These are phyloP conservation scores for Clostera curtula DNA, from an alignment of 2,888 invertebrate species.

Conservation along the genomic window DNA sequence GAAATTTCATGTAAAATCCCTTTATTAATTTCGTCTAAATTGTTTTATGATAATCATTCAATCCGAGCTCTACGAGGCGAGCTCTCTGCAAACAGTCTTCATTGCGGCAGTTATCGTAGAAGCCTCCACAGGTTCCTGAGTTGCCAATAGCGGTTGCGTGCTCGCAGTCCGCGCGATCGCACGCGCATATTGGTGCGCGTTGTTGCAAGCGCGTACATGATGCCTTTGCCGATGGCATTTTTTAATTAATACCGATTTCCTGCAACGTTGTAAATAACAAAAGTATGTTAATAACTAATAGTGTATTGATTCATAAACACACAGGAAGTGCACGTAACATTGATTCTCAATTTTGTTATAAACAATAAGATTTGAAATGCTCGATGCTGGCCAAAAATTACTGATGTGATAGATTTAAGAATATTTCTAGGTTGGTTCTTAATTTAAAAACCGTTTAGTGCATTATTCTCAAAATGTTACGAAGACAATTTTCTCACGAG, in stretches of 20 bases:
- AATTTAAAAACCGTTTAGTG: no score
- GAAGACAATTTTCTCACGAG: constrained; percentile 63
- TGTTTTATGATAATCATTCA: constrained; percentile 30
- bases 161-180: constrained; percentile 20
- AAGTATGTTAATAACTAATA: background rate
- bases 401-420: no score
- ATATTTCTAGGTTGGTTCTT: no score
- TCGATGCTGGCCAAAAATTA: no score
- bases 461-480: constrained; percentile 49
- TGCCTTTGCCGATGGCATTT: constrained; percentile 5
- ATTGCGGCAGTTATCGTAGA: no score
- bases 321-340: no score
- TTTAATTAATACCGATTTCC: constrained; percentile 9
- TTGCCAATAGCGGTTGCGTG: constrained; percentile 27
- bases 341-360: no score
- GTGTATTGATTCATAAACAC: background rate
- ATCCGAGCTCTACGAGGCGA: constrained; percentile 39
- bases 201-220: constrained; percentile 10
- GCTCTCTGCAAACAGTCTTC: no score
- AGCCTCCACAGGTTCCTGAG: constrained; percentile 38
- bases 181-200: constrained; percentile 31
- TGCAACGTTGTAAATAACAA: background rate
- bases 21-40: constrained; percentile 20
- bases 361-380: no score
- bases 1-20: no score